These are phyloP conservation scores for Pituophis catenifer DNA, from an alignment of 2,113 vertebrate genomes.

Conservation along the genomic window DNA sequence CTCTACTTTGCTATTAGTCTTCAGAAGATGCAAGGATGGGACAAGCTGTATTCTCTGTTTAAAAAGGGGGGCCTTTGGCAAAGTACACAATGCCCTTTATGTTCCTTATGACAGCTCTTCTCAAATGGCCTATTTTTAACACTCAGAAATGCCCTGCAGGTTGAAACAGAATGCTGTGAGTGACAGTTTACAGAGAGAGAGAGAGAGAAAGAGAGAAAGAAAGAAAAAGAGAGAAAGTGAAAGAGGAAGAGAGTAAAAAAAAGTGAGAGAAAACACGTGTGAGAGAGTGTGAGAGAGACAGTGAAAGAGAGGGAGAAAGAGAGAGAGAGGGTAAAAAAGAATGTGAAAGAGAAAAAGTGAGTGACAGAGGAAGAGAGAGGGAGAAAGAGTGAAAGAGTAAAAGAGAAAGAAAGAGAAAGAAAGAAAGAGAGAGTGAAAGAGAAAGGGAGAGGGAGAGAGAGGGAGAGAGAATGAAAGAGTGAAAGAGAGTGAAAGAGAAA, in stretches of 20 bases:
- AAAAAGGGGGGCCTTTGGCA: neutral
- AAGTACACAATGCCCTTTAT: neutral
- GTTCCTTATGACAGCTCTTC: neutral
- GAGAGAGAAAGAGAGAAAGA: neutral
- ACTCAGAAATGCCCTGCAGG: neutral
- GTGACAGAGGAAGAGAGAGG: too few species aligned
- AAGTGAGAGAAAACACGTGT: fast-evolving
- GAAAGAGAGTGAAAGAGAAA: too few species aligned
- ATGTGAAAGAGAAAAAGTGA: too few species aligned
- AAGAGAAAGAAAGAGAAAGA: too few species aligned
- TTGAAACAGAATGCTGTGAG: neutral
- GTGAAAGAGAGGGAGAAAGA: too few species aligned
- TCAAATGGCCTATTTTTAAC: neutral
- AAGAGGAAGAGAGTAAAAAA: too few species aligned
- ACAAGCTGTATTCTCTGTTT: neutral
- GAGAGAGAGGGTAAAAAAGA: too few species aligned
- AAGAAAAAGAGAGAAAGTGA: too few species aligned
- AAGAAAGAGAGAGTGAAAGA: fast-evolving
- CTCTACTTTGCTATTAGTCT: neutral
- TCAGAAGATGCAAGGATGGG: neutral
- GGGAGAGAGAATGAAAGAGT: too few species aligned
- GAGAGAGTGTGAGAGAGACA: too few species aligned
- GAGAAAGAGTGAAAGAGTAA: too few species aligned
- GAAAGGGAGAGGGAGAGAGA: too few species aligned
- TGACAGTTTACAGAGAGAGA: conserved; percentile 2